Conservation (phyloP, 2,888 invertebrate species). For the Agrypnus murinus region DNA sequence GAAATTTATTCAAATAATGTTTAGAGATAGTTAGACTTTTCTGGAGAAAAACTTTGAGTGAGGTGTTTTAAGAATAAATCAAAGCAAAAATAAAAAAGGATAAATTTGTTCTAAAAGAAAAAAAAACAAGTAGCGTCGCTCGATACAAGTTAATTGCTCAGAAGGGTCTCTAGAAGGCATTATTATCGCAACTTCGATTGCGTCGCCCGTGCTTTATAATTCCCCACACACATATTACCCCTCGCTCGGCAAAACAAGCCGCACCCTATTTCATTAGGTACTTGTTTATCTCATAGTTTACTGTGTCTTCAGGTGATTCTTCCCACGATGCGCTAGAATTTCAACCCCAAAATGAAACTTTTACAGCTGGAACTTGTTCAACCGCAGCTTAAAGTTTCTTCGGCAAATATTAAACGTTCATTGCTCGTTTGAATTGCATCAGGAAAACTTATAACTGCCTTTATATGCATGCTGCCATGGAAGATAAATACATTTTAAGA, state of each 20-base stretch:
- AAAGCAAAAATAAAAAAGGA: not conserved
- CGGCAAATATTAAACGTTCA: constrained; percentile 43
- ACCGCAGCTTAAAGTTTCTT: constrained; percentile 40
- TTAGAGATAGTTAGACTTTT: too few species aligned
- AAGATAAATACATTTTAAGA: constrained; percentile 42
- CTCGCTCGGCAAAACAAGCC: constrained; percentile 32
- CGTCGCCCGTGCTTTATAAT: constrained; percentile 31
- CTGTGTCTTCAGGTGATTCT: constrained; percentile 47
- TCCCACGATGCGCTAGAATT: constrained; percentile 45
- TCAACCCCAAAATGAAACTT: constrained; percentile 48
- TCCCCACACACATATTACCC: constrained; percentile 28
- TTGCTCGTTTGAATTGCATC: constrained; percentile 46
- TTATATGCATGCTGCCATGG: constrained; percentile 40
- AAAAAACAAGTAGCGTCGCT: not conserved
- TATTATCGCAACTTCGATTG: constrained; percentile 23
- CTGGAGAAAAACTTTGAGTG: too few species aligned
- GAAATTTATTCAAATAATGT: too few species aligned
- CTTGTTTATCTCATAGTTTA: constrained; percentile 50
- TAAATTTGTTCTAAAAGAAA: constrained; percentile 4
- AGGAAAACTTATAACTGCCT: constrained; percentile 41
- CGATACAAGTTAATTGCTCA: constrained; percentile 13
- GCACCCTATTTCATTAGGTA: constrained; percentile 37
- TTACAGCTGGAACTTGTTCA: constrained; percentile 41
- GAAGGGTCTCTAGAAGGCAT: not conserved
- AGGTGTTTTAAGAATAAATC: too few species aligned